A percentile compares a stretch with the other conserved stretches of the same genome.
phyloP scores from a whole-genome alignment of 2,113 vertebrate species.

The Polypterus senegalus region DNA sequence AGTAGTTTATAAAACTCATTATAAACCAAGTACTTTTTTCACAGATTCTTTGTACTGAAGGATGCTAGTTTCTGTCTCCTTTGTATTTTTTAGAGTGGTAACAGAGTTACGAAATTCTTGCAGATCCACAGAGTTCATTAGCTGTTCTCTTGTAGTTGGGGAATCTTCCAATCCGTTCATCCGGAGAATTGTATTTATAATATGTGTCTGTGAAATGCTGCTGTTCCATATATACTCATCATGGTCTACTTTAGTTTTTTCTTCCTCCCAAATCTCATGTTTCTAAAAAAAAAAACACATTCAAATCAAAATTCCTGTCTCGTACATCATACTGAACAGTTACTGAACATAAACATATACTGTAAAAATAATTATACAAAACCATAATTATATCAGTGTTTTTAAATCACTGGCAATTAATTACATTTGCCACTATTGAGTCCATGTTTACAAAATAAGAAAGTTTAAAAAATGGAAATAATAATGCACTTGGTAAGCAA shows the following conservation, averaged over 20 bases:
- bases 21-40: constrained; percentile 57
- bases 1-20: too few relatives aligned
- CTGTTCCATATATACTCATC: constrained; percentile 82
- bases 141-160: constrained; percentile 39
- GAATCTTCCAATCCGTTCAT: constrained; percentile 42
- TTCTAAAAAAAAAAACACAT: constrained; percentile 54
- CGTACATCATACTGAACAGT: too few relatives aligned
- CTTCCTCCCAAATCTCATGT: constrained; percentile 77
- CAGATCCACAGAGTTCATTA: constrained; percentile 56
- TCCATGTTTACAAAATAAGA: too few relatives aligned
- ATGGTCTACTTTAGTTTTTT: constrained; percentile 76
- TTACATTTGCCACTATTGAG: too few relatives aligned
- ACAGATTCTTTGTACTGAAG: constrained; percentile 77
- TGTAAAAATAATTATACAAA: too few relatives aligned
- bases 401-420: too few relatives aligned
- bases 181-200: constrained; percentile 51
- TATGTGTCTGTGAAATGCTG: constrained; percentile 67
- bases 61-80: constrained; percentile 59
- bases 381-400: too few relatives aligned
- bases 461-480: too few relatives aligned
- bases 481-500: too few relatives aligned
- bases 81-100: constrained; percentile 66
- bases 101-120: constrained; percentile 66
- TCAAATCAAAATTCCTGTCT: neutral
- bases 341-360: too few relatives aligned